A percentile compares a stretch with the other conserved stretches of the same genome.
Evolutionary conservation across 2,888 invertebrate species (phyloP).

Genomic region (Tolmerus cingulatus): DNA sequence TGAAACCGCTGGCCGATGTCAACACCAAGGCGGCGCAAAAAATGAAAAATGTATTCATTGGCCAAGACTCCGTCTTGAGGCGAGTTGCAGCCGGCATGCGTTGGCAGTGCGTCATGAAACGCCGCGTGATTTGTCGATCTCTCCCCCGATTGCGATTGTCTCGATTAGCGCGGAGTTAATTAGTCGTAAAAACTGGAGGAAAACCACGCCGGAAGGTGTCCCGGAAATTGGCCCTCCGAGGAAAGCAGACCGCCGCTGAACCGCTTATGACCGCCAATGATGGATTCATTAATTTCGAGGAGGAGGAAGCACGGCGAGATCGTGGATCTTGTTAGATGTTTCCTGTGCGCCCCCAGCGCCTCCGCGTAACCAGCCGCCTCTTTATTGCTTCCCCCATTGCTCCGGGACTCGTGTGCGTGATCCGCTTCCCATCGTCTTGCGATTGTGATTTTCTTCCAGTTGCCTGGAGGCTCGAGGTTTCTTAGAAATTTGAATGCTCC

Average conservation of each 20-base stretch:
- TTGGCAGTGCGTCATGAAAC: not conserved
- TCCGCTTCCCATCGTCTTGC: constrained; percentile 1
- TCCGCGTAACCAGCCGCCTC: constrained; percentile 1
- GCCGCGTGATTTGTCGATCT: not conserved
- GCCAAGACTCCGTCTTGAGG: not conserved
- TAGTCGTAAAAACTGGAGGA: not conserved
- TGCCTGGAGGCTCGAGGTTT: not conserved
- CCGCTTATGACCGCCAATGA: not conserved
- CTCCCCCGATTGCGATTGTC: not conserved
- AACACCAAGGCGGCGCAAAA: not conserved
- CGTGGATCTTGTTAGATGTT: not conserved
- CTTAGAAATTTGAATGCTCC: not conserved
- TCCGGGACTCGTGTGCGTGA: not conserved
- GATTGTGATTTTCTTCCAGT: not conserved
- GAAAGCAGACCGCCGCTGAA: not conserved
- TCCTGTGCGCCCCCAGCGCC: not conserved
- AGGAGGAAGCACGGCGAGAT: not conserved
- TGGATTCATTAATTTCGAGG: not conserved
- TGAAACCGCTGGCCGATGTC: not conserved
- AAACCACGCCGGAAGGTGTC: not conserved
- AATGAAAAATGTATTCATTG: not conserved
- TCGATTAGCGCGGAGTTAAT: not conserved
- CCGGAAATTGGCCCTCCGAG: not conserved
- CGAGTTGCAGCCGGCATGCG: not conserved
- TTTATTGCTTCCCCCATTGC: not conserved